phyloP scores from a whole-genome alignment of 1,140 invertebrate species.

The Drosophila asahinai region DNA sequence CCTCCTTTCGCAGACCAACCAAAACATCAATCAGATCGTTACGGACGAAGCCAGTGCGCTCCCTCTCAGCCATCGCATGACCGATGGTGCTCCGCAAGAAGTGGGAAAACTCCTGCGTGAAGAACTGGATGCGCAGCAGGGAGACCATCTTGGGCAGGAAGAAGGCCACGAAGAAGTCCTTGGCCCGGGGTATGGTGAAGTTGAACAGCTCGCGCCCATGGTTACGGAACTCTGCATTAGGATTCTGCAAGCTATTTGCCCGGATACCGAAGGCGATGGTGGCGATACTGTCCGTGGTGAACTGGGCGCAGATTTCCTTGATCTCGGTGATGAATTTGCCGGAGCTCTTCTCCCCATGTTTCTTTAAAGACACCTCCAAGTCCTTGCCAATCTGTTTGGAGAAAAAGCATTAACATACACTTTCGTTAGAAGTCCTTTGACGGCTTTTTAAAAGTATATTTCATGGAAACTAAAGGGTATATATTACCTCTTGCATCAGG shows the following conservation, averaged over 20 bases:
- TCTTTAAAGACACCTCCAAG: constrained; percentile 50
- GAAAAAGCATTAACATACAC: not conserved
- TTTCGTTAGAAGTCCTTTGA: not conserved
- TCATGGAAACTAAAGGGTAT: not conserved
- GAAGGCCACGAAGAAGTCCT: constrained; percentile 85
- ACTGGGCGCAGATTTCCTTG: constrained; percentile 86
- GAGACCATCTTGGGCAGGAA: constrained; percentile 82
- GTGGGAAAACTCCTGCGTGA: constrained; percentile 35
- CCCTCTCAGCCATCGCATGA: constrained; percentile 78
- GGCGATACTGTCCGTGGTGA: constrained; percentile 87
- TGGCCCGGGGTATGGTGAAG: constrained; percentile 86
- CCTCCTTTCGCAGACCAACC: constrained; percentile 80
- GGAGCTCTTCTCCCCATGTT: constrained; percentile 5
- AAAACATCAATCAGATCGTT: constrained; percentile 86
- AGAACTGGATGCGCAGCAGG: constrained; percentile 62
- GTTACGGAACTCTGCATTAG: constrained; percentile 85
- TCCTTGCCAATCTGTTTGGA: constrained; percentile 55
- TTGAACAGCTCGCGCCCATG: constrained; percentile 85
- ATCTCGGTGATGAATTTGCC: constrained; percentile 54
- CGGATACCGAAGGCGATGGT: constrained; percentile 87
- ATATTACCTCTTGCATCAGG: constrained; percentile 84
- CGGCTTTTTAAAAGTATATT: too few species aligned
- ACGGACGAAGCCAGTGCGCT: constrained; percentile 58
- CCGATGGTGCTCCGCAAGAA: constrained; percentile 81
- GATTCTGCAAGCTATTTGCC: constrained; percentile 86